Percentiles rank a stretch among this genome's conserved stretches.
phyloP scores from a whole-genome alignment of 2,888 invertebrate species.

The Melieria crassipennis region DNA sequence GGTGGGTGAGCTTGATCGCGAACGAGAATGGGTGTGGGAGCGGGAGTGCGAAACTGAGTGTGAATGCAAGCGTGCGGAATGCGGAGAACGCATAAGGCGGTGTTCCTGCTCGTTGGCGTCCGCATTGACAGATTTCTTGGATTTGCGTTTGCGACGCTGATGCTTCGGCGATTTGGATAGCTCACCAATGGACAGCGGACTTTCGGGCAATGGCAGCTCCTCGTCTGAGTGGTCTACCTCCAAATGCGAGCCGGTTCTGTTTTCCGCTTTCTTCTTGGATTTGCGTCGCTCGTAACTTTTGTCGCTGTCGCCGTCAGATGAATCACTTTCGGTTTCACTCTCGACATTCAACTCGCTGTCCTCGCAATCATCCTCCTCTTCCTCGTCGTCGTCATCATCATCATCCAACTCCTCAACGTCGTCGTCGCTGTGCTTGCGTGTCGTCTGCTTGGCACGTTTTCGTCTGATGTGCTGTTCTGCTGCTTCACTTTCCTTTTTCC shows the following conservation, averaged over 20 bases:
- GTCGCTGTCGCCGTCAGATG: slow-evolving; percentile 46
- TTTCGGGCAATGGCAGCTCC: slow-evolving; percentile 67
- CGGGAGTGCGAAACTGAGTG: slow-evolving; percentile 52
- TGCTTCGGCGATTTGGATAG: slow-evolving; percentile 66
- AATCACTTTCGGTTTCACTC: slow-evolving; percentile 43
- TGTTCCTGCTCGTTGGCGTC: slow-evolving; percentile 38
- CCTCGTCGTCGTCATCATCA: slow-evolving; percentile 50
- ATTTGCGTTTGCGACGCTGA: slow-evolving; percentile 36
- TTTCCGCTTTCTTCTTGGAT: slow-evolving; percentile 37
- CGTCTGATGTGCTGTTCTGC: slow-evolving; percentile 47
- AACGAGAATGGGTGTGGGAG: slow-evolving; percentile 43
- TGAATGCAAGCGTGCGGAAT: slow-evolving; percentile 39
- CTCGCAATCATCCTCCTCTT: slow-evolving; percentile 35
- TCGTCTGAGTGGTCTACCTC: slow-evolving; percentile 41
- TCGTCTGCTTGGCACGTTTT: slow-evolving; percentile 47
- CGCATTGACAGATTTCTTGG: slow-evolving; percentile 40
- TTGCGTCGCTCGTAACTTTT: slow-evolving; percentile 40
- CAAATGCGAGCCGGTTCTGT: too few species aligned
- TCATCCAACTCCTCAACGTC: slow-evolving; percentile 55
- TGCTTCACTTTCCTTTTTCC: slow-evolving; percentile 45
- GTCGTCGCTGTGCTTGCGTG: slow-evolving; percentile 42
- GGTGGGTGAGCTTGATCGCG: slow-evolving; percentile 45
- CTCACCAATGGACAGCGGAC: slow-evolving; percentile 69
- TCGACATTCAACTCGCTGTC: slow-evolving; percentile 33
- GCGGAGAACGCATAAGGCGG: slow-evolving; percentile 40